Evolutionary conservation across 1,140 invertebrate genomes (phyloP).

Genomic region (Helicorthomorpha holstii): DNA sequence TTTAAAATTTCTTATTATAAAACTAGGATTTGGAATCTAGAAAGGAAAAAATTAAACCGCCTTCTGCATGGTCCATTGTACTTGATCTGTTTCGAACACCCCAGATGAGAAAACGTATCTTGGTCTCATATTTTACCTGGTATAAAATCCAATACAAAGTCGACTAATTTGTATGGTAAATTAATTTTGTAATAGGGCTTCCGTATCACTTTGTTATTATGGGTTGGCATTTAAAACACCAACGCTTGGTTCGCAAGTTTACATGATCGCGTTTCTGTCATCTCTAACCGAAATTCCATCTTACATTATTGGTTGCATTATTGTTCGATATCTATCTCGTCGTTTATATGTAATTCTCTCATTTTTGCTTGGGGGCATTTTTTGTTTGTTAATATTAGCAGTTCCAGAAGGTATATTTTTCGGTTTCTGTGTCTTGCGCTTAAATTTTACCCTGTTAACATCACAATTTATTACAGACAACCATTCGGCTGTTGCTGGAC

Average conservation of each 20-base stretch:
- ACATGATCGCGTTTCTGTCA: constrained; percentile 13
- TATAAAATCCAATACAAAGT: too few species aligned
- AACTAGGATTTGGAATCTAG: neutral
- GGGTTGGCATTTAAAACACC: constrained; percentile 17
- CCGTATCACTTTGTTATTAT: constrained; percentile 16
- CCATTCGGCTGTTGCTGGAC: constrained; percentile 23
- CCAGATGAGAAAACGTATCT: neutral
- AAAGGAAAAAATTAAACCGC: neutral
- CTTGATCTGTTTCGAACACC: neutral
- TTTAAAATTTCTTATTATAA: neutral
- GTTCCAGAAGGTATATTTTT: neutral
- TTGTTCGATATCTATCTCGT: constrained; percentile 13
- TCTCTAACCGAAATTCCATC: constrained; percentile 16
- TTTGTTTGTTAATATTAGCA: constrained; percentile 7
- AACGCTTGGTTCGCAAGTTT: constrained; percentile 4
- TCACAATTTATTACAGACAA: neutral
- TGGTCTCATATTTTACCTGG: neutral
- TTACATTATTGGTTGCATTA: constrained; percentile 14
- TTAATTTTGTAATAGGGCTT: constrained; percentile 3
- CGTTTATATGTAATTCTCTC: constrained; percentile 8
- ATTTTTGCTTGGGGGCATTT: constrained; percentile 13
- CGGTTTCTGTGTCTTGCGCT: neutral
- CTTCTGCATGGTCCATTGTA: neutral
- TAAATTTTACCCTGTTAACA: neutral
- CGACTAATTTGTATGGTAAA: neutral